Conservation (phyloP, 2,888 invertebrate species). For the Griposia aprilina region DNA sequence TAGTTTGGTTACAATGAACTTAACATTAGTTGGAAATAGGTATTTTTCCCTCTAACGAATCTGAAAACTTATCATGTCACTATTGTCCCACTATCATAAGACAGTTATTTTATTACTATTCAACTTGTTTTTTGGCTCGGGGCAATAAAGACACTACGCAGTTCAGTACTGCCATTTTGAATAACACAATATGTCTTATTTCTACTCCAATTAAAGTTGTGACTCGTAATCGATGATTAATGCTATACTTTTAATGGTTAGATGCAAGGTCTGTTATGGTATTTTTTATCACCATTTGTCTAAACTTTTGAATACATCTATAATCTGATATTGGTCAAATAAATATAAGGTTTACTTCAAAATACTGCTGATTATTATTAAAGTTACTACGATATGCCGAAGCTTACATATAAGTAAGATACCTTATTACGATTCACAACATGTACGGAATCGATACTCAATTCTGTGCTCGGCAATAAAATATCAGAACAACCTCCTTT, state of each 20-base stretch:
- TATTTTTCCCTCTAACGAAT: background rate
- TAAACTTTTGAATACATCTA: too few relatives aligned
- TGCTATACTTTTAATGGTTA: too few relatives aligned
- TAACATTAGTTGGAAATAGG: background rate
- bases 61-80: too few relatives aligned
- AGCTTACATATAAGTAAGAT: conserved; percentile 18
- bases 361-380: background rate
- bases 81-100: background rate
- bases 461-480: conserved; percentile 15
- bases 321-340: too few relatives aligned
- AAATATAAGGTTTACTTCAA: background rate
- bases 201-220: too few relatives aligned
- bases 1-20: background rate
- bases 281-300: too few relatives aligned
- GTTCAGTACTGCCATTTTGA: too few relatives aligned
- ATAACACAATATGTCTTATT: too few relatives aligned
- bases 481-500: conserved; percentile 9
- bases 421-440: conserved; percentile 44
- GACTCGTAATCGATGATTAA: too few relatives aligned
- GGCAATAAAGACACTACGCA: background rate
- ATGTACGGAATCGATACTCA: conserved; percentile 29
- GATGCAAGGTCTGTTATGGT: too few relatives aligned
- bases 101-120: background rate
- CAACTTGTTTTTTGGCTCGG: background rate
- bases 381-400: conserved; percentile 4